These are phyloP conservation scores for Palythoa grandis DNA, from an alignment of 92 coral and sea anemone species.

Conservation along the genomic window DNA sequence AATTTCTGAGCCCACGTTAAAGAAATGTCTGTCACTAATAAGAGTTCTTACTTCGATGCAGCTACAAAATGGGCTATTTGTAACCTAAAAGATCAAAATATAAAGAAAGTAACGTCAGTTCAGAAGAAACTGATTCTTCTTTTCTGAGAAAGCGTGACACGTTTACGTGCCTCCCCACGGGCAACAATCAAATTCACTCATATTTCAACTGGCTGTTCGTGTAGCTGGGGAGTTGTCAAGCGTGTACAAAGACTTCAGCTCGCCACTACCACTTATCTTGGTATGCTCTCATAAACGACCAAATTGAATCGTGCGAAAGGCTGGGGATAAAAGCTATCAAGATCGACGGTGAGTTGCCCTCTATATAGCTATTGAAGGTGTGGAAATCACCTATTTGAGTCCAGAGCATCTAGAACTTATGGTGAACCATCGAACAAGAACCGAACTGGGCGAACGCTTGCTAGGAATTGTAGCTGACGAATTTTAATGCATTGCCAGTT, in stretches of 20 bases:
- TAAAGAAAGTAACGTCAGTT: too few relatives aligned
- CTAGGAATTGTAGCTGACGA: neutral
- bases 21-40: too few relatives aligned
- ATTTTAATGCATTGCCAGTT: neutral
- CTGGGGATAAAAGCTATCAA: neutral
- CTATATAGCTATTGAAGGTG: neutral
- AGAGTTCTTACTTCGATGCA: too few relatives aligned
- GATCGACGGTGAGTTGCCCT: conserved; percentile 6
- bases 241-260: neutral
- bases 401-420: neutral
- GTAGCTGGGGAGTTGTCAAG: neutral
- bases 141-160: too few relatives aligned
- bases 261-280: neutral
- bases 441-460: too few relatives aligned
- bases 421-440: neutral
- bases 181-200: too few relatives aligned
- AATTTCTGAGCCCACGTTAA: too few relatives aligned
- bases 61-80: too few relatives aligned
- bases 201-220: too few relatives aligned
- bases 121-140: too few relatives aligned
- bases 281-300: conserved; percentile 27
- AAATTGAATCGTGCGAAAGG: neutral
- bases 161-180: too few relatives aligned
- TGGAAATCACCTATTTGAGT: neutral
- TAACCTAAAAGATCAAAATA: too few relatives aligned